Percentiles rank a stretch among this genome's conserved stretches.
Evolutionary conservation across 2,888 invertebrate species (phyloP).

Genomic region (Blastobasis lacticolella): DNA sequence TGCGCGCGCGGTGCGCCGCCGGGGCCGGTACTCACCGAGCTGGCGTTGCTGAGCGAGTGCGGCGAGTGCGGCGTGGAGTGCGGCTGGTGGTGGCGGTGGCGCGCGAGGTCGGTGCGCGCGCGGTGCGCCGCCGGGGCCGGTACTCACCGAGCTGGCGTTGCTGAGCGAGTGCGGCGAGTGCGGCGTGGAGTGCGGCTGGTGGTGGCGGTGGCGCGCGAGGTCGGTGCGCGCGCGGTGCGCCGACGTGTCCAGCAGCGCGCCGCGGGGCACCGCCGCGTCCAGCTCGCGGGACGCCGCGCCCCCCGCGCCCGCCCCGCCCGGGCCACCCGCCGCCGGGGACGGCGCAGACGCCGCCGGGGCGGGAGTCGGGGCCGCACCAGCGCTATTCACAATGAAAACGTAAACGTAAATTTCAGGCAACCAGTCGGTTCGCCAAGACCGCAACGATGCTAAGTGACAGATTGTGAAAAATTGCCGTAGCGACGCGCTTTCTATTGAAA

Average conservation of each 20-base stretch:
- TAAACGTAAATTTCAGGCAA: no score
- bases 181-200: conserved; percentile 36
- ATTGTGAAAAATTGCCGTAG: no score
- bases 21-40: background rate
- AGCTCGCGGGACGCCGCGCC: conserved; percentile 76
- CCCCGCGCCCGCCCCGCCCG: conserved; percentile 13
- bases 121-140: background rate
- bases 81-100: background rate
- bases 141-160: conserved; percentile 76
- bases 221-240: conserved; percentile 84
- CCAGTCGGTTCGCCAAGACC: no score
- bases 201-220: conserved; percentile 79
- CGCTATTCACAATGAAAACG: no score
- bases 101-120: background rate
- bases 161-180: conserved; percentile 62
- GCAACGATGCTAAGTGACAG: no score
- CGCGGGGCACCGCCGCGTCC: conserved; percentile 89
- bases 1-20: background rate
- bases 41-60: conserved; percentile 66
- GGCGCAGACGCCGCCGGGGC: no score
- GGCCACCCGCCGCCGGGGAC: no score
- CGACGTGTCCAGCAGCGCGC: conserved; percentile 87
- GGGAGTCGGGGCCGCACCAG: no score
- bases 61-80: conserved; percentile 38
- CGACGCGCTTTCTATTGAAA: no score